phyloP scores from a whole-genome alignment of 1,140 invertebrate species.

The Ridgeia piscesae region DNA sequence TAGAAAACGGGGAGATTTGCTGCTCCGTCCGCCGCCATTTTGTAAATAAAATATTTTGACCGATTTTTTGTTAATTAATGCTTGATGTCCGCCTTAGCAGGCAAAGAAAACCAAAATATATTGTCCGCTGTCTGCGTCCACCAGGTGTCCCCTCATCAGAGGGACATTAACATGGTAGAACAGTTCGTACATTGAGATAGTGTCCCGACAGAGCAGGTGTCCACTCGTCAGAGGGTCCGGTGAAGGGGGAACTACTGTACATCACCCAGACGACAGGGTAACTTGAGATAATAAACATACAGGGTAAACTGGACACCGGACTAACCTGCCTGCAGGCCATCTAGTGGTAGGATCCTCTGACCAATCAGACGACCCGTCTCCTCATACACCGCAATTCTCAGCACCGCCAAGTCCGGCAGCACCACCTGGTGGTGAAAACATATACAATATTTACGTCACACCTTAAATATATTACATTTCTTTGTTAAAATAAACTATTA shows the following conservation, averaged over 20 bases:
- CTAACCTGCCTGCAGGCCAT: slow-evolving; percentile 89
- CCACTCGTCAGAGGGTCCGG: too few relatives aligned
- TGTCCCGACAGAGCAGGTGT: too few relatives aligned
- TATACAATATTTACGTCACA: neutral
- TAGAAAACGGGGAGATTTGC: too few relatives aligned
- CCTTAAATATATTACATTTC: neutral
- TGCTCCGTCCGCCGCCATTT: too few relatives aligned
- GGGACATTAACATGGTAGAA: too few relatives aligned
- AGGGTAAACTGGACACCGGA: neutral
- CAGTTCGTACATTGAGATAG: too few relatives aligned
- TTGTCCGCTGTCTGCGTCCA: too few relatives aligned
- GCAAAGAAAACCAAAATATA: too few relatives aligned
- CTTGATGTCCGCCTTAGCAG: too few relatives aligned
- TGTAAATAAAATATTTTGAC: too few relatives aligned
- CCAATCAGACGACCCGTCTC: slow-evolving; percentile 96
- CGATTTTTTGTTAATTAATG: too few relatives aligned
- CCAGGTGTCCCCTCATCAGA: too few relatives aligned
- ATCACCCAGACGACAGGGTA: neutral
- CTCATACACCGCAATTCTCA: slow-evolving; percentile 98
- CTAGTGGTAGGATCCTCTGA: slow-evolving; percentile 94
- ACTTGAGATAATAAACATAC: neutral
- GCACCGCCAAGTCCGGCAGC: slow-evolving; percentile 93
- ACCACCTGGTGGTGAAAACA: slow-evolving; percentile 71
- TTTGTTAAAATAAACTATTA: neutral
- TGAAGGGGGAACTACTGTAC: neutral